Base-by-base conservation (phyloP, 2,797 vertebrate genomes). In the Sorex maritimensis region DNA sequence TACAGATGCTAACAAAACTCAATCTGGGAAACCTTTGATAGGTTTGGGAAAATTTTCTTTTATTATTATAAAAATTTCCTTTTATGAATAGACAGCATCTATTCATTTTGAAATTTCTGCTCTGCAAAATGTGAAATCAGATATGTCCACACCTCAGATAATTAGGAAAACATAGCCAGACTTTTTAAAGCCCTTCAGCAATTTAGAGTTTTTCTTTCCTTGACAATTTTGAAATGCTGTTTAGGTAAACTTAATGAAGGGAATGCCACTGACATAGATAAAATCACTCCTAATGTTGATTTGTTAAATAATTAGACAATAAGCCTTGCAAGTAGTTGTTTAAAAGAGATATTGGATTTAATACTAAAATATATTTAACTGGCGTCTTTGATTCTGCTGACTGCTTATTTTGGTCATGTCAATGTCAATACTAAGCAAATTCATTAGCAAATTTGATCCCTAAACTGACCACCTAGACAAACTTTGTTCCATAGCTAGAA, bases 161-260 rank as follows among this genome's bases (percentile, higher is more conserved):
- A 93, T 92, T 81, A 93, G 86, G 52, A 88, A 93, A 55, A 55
- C 86, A 17, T 84, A 91, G 93, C 95, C 46, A 84, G 12, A 71
- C 77, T 77, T 88, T 91, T 90, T 73, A 71, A 30, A 87, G 86
- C 30, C 34, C 61, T 89, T 95, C 38, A 94, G 81, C 34, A 94
- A 90, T 83, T 92, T 86, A 92, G 23, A 74, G 41, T 82, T 93
- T 85, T 49, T 17, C 49, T 81, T 93, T 93, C 90, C 85, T 13
- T 30, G 58, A 23, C 13, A 85, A 77, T 94, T 52, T 79, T 26
- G 52, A 55, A 82, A 3, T 38, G 83, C 55, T 78, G 89, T 88
- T 93, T 81, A 92, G 77, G 28, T 24, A 84, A 11, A 58, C 21
- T 89, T 91, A 84, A 96, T 87, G 81, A 96, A 49, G 88, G 68